Percentiles rank a stretch among this genome's conserved stretches.
phyloP scores from a whole-genome alignment of 2,113 vertebrate species.

The Prietella phreatophila region DNA sequence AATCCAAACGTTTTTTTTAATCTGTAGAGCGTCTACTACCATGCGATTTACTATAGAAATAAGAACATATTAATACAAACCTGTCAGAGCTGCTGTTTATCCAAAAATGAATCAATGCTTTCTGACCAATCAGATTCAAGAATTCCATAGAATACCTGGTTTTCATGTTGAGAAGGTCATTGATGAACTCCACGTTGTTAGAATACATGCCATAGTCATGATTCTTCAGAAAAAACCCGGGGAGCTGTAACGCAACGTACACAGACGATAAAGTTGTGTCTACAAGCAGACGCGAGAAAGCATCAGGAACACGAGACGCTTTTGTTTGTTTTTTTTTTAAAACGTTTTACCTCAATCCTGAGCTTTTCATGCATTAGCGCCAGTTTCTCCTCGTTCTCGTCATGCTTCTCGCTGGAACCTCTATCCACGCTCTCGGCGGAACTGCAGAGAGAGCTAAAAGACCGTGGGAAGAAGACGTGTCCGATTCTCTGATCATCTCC shows the following conservation, averaged over 20 bases:
- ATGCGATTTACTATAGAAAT: neutral
- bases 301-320: neutral
- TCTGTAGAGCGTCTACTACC: neutral
- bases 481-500: constrained; percentile 44
- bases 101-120: neutral
- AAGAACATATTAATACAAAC: neutral
- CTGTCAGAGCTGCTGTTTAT: neutral
- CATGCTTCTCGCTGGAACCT: constrained; percentile 36
- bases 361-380: constrained; percentile 79
- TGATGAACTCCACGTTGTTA: constrained; percentile 81
- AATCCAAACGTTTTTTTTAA: neutral
- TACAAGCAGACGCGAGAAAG: neutral
- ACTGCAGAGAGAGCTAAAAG: constrained; percentile 48
- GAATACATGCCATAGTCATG: constrained; percentile 84
- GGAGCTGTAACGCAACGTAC: constrained; percentile 72
- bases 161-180: constrained; percentile 74
- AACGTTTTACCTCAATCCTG: constrained; percentile 72
- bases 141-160: constrained; percentile 71
- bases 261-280: neutral
- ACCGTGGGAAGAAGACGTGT: constrained; percentile 19
- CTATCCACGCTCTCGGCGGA: neutral
- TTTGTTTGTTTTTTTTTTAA: neutral
- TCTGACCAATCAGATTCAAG: neutral
- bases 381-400: constrained; percentile 76
- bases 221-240: constrained; percentile 75